Base-by-base conservation (phyloP, 2,888 invertebrate species). In the Spatulosminthurus flaviceps region DNA sequence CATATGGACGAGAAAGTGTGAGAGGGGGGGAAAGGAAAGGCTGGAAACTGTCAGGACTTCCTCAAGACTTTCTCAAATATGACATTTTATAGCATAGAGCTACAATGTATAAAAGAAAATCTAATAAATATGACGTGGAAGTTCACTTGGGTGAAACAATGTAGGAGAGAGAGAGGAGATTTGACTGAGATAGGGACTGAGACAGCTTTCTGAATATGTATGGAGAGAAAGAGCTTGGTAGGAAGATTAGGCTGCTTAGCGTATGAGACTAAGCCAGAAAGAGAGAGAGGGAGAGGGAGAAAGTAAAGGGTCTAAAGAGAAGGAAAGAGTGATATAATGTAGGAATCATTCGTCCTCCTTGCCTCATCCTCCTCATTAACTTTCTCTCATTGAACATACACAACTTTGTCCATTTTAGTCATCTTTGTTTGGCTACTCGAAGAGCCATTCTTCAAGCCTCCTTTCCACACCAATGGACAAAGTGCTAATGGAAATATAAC, bases 371-470 rank as follows among this genome's bases (percentile, higher is more conserved):
- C 16, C 51, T 19, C 51, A 51, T 51, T 51, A 5, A n/a, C n/a
- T 51, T 2, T n/a, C n/a, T n/a, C n/a, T 51, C 51, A 51, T 2
- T 13, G 51, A 51, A 51, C 16, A 51, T 13, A 16, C 51, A 51
- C 51, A 51, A 51, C 51, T 51, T 51, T 51, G 51, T 51, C 51
- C 51, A 51, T 51, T 51, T 51, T 51, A 51, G 5, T n/a, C 51
- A 51, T 2, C 51, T 51, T 51, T 2, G 19, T 5, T 2, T 11
- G 16, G 7, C 1, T 19, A 51, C n/a, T 51, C 34, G 7, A 5
- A 2, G 51, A 2, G 1, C n/a, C 16, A n/a, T n/a, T 51, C 19
- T n/a, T 51, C 19, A 51, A 51, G 16, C 51, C 16, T 19, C 7
- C 51, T 19, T 51, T 51, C 51, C 5, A 2, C 51, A 51, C 9